These are phyloP conservation scores for Oligia latruncula DNA, from an alignment of 2,888 invertebrate genomes.

Conservation along the genomic window DNA sequence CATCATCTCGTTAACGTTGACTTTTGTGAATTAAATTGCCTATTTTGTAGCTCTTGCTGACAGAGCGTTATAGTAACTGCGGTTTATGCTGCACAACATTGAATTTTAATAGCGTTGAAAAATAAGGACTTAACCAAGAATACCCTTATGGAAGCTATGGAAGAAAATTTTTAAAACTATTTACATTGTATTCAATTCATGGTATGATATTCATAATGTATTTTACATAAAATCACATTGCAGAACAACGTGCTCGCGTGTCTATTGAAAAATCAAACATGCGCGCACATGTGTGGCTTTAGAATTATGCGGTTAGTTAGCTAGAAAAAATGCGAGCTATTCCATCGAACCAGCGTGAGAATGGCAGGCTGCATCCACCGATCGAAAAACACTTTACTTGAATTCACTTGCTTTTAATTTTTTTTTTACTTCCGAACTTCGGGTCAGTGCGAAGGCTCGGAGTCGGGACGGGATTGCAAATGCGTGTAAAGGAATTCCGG, in stretches of 20 bases:
- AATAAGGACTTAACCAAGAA: slow-evolving; percentile 43
- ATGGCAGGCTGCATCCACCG: slow-evolving; percentile 53
- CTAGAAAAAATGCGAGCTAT: slow-evolving; percentile 72
- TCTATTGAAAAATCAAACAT: slow-evolving; percentile 74
- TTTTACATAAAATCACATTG: slow-evolving; percentile 69
- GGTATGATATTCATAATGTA: slow-evolving; percentile 56
- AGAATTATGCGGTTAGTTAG: slow-evolving; percentile 76
- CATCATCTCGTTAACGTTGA: slow-evolving; percentile 75
- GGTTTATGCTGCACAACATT: slow-evolving; percentile 43
- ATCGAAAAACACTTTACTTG: slow-evolving; percentile 48
- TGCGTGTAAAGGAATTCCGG: slow-evolving; percentile 87
- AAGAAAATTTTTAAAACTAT: slow-evolving; percentile 37
- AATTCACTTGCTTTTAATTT: slow-evolving; percentile 56
- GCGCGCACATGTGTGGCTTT: slow-evolving; percentile 69
- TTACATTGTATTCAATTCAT: slow-evolving; percentile 61
- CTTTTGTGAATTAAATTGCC: slow-evolving; percentile 79
- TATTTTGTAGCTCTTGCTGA: slow-evolving; percentile 67
- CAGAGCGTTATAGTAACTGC: slow-evolving; percentile 48
- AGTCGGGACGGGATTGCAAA: slow-evolving; percentile 86
- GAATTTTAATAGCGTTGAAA: slow-evolving; percentile 46
- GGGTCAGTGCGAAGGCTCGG: slow-evolving; percentile 62
- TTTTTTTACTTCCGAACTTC: slow-evolving; percentile 65
- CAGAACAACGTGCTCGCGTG: slow-evolving; percentile 68
- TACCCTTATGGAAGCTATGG: slow-evolving; percentile 26
- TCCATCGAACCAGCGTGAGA: slow-evolving; percentile 64